These are phyloP conservation scores for Bujurquina vittata DNA, from an alignment of 2,113 vertebrate species.

Conservation along the genomic window DNA sequence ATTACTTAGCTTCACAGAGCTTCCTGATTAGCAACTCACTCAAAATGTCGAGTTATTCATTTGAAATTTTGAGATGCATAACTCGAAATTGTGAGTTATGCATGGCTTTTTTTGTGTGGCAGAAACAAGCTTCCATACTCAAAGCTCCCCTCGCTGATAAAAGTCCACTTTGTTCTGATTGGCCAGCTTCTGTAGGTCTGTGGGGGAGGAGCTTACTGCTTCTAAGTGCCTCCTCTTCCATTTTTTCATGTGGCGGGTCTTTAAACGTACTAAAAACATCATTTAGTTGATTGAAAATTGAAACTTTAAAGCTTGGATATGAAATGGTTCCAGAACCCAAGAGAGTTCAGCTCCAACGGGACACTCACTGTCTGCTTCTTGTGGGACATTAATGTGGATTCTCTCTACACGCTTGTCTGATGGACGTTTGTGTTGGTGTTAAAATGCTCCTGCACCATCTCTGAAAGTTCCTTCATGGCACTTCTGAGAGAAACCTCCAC, in stretches of 20 bases:
- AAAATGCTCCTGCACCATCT: neutral
- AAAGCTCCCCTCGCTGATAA: neutral
- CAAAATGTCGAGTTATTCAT: too few species aligned
- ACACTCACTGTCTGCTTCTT: neutral
- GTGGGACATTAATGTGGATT: neutral
- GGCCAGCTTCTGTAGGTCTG: neutral
- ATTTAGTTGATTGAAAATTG: neutral
- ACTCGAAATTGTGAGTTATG: too few species aligned
- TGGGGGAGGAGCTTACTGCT: neutral
- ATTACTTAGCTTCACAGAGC: too few species aligned
- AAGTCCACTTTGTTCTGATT: neutral
- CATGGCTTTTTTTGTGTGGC: too few species aligned
- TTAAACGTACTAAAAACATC: neutral
- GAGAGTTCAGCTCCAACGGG: accelerated
- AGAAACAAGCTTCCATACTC: too few species aligned
- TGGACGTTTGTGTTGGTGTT: neutral
- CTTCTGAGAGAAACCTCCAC: neutral
- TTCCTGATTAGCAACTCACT: too few species aligned
- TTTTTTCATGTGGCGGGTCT: neutral
- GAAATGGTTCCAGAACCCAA: neutral
- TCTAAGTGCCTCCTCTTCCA: neutral
- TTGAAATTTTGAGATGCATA: too few species aligned
- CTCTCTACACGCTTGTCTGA: too few species aligned
- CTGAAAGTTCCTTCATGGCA: neutral
- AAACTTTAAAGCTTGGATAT: neutral